Evolutionary conservation across 2,888 invertebrate species (phyloP).

Genomic region (Platycheirus albimanus): DNA sequence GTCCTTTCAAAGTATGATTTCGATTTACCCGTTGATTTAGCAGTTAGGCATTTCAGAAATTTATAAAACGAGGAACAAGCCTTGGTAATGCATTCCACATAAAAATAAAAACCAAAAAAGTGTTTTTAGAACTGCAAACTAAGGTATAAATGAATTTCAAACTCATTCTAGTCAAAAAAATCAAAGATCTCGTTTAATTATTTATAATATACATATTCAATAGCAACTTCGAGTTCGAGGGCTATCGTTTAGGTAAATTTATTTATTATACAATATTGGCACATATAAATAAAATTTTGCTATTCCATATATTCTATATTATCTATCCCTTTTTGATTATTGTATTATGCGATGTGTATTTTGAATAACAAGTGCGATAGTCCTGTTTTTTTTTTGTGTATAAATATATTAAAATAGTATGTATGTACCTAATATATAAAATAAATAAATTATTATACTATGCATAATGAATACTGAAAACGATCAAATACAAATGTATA

Average conservation of each 20-base stretch:
- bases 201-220: slow-evolving; percentile 21
- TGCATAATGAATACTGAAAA: too few relatives aligned
- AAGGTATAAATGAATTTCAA: slow-evolving; percentile 20
- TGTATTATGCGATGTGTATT: slow-evolving; percentile 28
- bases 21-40: slow-evolving; percentile 97
- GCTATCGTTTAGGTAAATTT: slow-evolving; percentile 15
- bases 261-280: slow-evolving; percentile 30
- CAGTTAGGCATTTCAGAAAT: slow-evolving; percentile 97
- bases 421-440: slow-evolving; percentile 36
- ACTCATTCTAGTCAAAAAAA: slow-evolving; percentile 60
- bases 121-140: slow-evolving; percentile 29
- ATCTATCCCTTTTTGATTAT: slow-evolving; percentile 28
- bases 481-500: too few relatives aligned
- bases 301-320: slow-evolving; percentile 14
- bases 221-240: slow-evolving; percentile 15
- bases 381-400: slow-evolving; percentile 59
- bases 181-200: slow-evolving; percentile 58
- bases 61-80: slow-evolving; percentile 86
- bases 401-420: slow-evolving; percentile 40
- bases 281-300: slow-evolving; percentile 39
- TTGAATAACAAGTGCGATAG: slow-evolving; percentile 42
- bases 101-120: slow-evolving; percentile 30
- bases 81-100: slow-evolving; percentile 55
- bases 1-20: slow-evolving; percentile 92
- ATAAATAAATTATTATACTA: slow-evolving; percentile 42